Evolutionary conservation across 2,888 invertebrate species (phyloP).

Genomic region (Polydrusus pterygomalis): DNA sequence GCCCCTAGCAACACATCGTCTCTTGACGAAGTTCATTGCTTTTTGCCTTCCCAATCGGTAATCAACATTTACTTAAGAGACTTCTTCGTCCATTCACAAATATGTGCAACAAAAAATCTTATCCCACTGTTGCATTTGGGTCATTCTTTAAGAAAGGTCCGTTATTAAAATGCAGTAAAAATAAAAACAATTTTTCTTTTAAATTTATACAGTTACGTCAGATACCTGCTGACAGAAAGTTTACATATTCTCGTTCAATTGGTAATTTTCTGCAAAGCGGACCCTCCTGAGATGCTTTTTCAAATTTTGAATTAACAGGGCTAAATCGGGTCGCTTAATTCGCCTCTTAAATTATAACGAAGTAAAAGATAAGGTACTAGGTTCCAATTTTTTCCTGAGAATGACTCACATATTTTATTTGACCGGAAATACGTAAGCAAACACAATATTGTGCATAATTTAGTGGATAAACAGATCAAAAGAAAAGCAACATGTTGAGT

Average conservation of each 20-base stretch:
- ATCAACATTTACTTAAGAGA: slow-evolving; percentile 33
- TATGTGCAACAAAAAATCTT: slow-evolving; percentile 33
- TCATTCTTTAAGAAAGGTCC: slow-evolving; percentile 13
- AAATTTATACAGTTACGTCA: no score
- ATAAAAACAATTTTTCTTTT: no score
- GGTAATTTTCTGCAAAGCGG: no score
- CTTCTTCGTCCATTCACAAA: slow-evolving; percentile 36
- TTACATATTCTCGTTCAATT: no score
- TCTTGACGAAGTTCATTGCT: slow-evolving; percentile 30
- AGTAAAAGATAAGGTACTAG: no score
- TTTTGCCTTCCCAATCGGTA: slow-evolving; percentile 30
- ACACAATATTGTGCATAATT: slow-evolving; percentile 45
- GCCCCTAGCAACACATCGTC: slow-evolving; percentile 21
- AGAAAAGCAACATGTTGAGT: slow-evolving; percentile 42
- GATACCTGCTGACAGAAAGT: no score
- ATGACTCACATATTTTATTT: slow-evolving; percentile 22
- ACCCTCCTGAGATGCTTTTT: no score
- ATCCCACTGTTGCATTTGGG: slow-evolving; percentile 13
- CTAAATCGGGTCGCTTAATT: no score
- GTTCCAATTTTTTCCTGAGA: background rate
- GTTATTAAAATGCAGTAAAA: no score
- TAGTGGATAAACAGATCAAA: slow-evolving; percentile 45
- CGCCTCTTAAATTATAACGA: no score
- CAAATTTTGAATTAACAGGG: no score
- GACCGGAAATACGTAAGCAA: slow-evolving; percentile 43